These are phyloP conservation scores for Ormia ochracea DNA, from an alignment of 2,888 invertebrate species.

Conservation along the genomic window DNA sequence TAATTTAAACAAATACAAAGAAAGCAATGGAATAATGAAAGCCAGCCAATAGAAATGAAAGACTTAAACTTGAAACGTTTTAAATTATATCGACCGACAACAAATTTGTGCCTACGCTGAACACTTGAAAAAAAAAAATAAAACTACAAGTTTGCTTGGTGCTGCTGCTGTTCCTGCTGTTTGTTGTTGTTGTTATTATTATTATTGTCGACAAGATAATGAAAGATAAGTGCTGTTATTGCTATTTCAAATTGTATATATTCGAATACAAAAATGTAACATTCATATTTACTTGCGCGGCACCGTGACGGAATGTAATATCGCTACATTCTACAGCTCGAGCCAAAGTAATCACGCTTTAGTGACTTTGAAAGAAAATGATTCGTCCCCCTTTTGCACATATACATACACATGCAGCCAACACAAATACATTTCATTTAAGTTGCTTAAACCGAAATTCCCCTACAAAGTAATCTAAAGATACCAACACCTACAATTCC, in stretches of 20 bases:
- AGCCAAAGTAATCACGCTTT: slow-evolving; percentile 54
- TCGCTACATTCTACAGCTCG: slow-evolving; percentile 9
- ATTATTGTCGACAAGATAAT: slow-evolving; percentile 51
- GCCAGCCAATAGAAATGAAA: slow-evolving; percentile 56
- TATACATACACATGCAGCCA: neutral
- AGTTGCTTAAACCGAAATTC: slow-evolving; percentile 11
- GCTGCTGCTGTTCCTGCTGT: neutral
- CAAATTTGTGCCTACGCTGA: slow-evolving; percentile 28
- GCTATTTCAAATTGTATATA: slow-evolving; percentile 36
- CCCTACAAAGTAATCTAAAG: slow-evolving; percentile 11
- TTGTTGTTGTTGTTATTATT: neutral
- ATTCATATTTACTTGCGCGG: slow-evolving; percentile 36
- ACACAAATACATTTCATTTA: neutral
- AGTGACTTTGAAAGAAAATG: slow-evolving; percentile 54
- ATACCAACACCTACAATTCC: slow-evolving; percentile 23
- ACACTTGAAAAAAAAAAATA: slow-evolving; percentile 26
- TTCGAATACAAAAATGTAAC: neutral
- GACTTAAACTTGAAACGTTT: slow-evolving; percentile 57
- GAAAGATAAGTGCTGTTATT: slow-evolving; percentile 54
- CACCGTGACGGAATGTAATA: slow-evolving; percentile 35
- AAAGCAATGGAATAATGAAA: neutral
- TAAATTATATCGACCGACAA: slow-evolving; percentile 30
- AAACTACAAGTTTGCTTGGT: slow-evolving; percentile 15
- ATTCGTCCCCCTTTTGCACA: slow-evolving; percentile 13
- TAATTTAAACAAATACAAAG: slow-evolving; percentile 16